A percentile compares a stretch with the other conserved stretches of the same genome.
phyloP scores from a whole-genome alignment of 2,797 vertebrate genomes.

The Synaphobranchus kaupii region DNA sequence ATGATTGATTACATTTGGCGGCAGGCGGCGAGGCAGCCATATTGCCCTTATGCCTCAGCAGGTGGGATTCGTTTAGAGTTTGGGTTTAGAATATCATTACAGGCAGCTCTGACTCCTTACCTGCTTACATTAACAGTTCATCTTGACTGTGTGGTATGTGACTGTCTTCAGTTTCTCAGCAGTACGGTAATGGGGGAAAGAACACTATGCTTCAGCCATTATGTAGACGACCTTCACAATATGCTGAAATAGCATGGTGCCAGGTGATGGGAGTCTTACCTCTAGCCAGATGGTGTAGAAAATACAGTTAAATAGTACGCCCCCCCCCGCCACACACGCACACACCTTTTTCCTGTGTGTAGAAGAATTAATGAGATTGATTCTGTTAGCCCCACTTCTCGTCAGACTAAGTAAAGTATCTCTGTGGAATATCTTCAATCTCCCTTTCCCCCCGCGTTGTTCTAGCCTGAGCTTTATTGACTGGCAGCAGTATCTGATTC shows the following conservation, averaged over 20 bases:
- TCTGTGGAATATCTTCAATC: neutral
- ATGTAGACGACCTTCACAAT: slow-evolving; percentile 13
- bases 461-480: slow-evolving; percentile 3
- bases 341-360: neutral
- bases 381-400: neutral
- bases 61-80: slow-evolving; percentile 43
- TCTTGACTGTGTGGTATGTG: neutral
- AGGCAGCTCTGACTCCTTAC: neutral
- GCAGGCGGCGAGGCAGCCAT: slow-evolving; percentile 27
- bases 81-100: slow-evolving; percentile 46
- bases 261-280: neutral
- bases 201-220: neutral
- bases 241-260: neutral
- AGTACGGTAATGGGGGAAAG: neutral
- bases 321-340: neutral
- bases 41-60: slow-evolving; percentile 33
- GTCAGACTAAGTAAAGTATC: neutral
- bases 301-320: neutral
- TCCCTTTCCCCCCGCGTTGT: neutral
- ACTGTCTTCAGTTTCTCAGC: slow-evolving; percentile 3
- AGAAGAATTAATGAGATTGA: slow-evolving; percentile 13
- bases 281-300: neutral
- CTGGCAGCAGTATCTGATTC: neutral
- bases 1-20: slow-evolving; percentile 46
- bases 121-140: neutral